Conservation (phyloP, 2,113 vertebrate genomes). For the Balaeniceps rex region DNA sequence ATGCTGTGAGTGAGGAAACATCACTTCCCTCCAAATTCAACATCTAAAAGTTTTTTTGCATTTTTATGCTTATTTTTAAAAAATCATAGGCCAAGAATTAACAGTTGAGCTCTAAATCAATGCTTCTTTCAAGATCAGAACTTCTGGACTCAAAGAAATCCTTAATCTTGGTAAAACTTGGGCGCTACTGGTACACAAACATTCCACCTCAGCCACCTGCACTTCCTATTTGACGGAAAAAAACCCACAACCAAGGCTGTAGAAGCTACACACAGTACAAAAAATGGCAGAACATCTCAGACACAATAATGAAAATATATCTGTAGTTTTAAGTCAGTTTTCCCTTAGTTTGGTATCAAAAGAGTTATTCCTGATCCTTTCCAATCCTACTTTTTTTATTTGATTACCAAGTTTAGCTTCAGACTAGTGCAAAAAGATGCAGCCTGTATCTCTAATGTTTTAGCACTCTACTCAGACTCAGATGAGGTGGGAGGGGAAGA, state of each 20-base stretch:
- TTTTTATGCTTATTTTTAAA: background rate
- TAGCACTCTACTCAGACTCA: background rate
- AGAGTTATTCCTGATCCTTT: background rate
- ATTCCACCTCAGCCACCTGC: background rate
- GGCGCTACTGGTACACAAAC: background rate
- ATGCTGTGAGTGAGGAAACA: constrained; percentile 43
- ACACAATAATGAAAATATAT: background rate
- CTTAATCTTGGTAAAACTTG: background rate
- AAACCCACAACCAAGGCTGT: background rate
- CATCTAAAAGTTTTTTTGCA: constrained; percentile 18
- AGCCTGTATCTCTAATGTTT: background rate
- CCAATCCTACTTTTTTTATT: background rate
- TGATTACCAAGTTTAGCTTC: background rate
- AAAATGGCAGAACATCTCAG: background rate
- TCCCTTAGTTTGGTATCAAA: background rate
- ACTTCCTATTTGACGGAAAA: background rate
- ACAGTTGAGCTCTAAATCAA: background rate
- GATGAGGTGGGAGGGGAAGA: background rate
- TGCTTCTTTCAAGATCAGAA: constrained; percentile 17
- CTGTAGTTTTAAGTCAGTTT: background rate
- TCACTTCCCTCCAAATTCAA: constrained; percentile 59
- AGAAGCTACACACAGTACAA: background rate
- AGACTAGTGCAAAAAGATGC: background rate
- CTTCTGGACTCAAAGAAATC: background rate
- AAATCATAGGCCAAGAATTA: background rate